Conservation (phyloP, 2,113 vertebrate genomes). For the Mustelus asterias region DNA sequence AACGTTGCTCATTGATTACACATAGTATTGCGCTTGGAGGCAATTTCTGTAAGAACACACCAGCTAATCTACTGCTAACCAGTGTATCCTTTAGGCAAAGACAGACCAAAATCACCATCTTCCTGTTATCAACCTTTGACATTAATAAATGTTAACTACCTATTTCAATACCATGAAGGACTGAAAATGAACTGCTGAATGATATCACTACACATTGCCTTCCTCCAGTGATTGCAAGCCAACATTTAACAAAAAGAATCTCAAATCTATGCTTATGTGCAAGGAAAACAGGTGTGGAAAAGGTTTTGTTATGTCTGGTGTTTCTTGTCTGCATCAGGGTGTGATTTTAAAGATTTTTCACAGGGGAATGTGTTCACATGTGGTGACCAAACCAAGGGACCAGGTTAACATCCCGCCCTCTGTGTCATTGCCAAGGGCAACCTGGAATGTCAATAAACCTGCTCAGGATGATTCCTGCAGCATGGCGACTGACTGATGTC, state of each 20-base stretch:
- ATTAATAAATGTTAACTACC: constrained; percentile 29
- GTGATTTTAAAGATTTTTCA: not conserved
- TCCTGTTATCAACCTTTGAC: constrained; percentile 38
- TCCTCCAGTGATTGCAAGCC: not conserved
- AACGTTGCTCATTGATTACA: constrained; percentile 26
- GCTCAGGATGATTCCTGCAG: not conserved
- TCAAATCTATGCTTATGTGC: not conserved
- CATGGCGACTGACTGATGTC: not conserved
- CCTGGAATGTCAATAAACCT: not conserved
- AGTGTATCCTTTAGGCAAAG: constrained; percentile 34
- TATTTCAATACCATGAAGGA: not conserved
- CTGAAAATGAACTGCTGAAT: not conserved
- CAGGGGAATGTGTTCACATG: not conserved
- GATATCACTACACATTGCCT: constrained; percentile 2
- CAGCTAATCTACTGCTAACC: constrained; percentile 34
- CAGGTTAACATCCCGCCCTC: not conserved
- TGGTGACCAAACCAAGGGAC: not conserved
- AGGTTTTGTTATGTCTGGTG: not conserved
- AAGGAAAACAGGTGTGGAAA: not conserved
- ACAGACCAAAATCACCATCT: constrained; percentile 24
- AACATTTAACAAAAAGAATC: not conserved
- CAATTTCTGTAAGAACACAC: constrained; percentile 35
- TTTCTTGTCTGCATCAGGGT: not conserved
- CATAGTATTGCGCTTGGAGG: constrained; percentile 2
- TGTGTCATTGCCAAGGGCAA: not conserved